A percentile compares a stretch with the other conserved stretches of the same genome.
phyloP scores from a whole-genome alignment of 2,113 vertebrate genomes.

The Myrmophylax atrothorax region DNA sequence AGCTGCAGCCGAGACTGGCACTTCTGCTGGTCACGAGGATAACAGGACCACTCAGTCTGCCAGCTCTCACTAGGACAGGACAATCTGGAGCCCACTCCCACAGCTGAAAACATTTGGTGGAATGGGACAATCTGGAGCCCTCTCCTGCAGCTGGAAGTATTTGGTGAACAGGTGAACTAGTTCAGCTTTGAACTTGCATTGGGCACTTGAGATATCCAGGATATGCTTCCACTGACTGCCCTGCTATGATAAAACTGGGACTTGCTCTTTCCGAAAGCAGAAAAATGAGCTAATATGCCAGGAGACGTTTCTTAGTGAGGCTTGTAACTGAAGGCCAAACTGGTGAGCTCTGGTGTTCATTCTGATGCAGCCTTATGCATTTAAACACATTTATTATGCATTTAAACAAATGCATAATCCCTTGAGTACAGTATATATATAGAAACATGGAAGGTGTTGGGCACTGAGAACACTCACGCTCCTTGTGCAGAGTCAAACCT shows the following conservation, averaged over 20 bases:
- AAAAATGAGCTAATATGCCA: not conserved
- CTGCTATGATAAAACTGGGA: not conserved
- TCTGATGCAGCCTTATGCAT: conserved; percentile 28
- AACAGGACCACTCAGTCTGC: rapidly evolving
- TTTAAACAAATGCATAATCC: conserved; percentile 63
- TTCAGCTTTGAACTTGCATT: not conserved
- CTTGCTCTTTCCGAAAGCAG: not conserved
- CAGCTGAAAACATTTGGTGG: rapidly evolving
- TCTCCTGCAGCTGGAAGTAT: not conserved
- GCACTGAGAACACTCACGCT: not conserved
- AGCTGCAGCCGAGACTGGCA: rapidly evolving
- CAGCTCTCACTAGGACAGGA: rapidly evolving
- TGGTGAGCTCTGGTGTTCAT: not conserved
- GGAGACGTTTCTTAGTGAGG: not conserved
- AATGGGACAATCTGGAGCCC: not conserved
- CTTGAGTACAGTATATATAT: conserved; percentile 24
- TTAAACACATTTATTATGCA: conserved; percentile 60
- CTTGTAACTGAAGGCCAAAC: conserved; percentile 21
- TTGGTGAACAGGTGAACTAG: not conserved
- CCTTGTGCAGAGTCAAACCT: not conserved
- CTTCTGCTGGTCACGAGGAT: rapidly evolving
- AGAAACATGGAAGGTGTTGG: conserved; percentile 19
- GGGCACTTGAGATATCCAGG: not conserved
- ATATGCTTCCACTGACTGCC: not conserved
- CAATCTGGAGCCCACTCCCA: not conserved